A percentile compares a stretch with the other conserved stretches of the same genome.
Evolutionary conservation across 64 coral and sea anemone species (phyloP).

Genomic region (Actinia equina): DNA sequence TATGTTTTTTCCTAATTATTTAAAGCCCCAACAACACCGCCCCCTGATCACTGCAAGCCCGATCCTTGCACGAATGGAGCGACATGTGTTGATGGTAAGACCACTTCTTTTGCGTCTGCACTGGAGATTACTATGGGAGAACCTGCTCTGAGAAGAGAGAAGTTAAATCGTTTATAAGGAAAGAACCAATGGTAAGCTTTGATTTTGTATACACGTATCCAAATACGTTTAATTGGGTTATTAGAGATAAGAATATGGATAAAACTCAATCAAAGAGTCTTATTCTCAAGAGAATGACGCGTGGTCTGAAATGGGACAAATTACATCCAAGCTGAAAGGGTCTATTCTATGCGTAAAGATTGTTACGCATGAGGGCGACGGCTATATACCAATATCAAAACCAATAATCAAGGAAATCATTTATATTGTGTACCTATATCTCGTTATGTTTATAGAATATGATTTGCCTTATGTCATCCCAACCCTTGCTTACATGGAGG

Average conservation of each 20-base stretch:
- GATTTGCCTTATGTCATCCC: constrained; percentile 38
- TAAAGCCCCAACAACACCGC: neutral
- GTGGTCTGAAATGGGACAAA: too few species aligned
- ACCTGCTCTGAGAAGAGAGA: constrained; percentile 22
- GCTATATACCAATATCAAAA: too few species aligned
- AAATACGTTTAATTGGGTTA: too few species aligned
- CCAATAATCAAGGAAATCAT: neutral
- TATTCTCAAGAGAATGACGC: too few species aligned
- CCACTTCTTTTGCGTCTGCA: constrained; percentile 65
- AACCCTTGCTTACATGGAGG: constrained; percentile 62
- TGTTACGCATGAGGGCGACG: too few species aligned
- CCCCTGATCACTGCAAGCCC: constrained; percentile 13
- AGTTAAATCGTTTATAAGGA: constrained; percentile 33
- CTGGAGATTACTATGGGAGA: constrained; percentile 37
- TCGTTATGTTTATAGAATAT: neutral
- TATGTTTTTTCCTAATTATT: too few species aligned
- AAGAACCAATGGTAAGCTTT: neutral
- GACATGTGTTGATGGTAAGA: constrained; percentile 55
- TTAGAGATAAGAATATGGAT: too few species aligned
- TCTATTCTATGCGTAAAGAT: too few species aligned
- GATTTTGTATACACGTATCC: too few species aligned
- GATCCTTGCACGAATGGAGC: constrained; percentile 61
- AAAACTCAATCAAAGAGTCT: too few species aligned
- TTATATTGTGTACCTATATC: neutral
- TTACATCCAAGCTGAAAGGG: too few species aligned